phyloP scores from a whole-genome alignment of 2,888 invertebrate genomes.

The Eupithecia subumbrata region DNA sequence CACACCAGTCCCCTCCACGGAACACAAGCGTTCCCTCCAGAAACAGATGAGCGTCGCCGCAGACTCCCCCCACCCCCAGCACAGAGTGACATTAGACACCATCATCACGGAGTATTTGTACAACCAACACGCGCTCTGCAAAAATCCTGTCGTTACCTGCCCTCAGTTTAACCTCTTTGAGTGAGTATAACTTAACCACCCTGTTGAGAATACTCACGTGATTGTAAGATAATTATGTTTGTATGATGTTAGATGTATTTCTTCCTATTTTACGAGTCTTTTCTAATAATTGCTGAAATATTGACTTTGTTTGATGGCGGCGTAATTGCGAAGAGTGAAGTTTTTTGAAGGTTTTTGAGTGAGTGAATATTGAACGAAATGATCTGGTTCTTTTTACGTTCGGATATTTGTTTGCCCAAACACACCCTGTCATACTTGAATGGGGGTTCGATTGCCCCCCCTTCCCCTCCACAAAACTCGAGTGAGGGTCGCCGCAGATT shows the following conservation, averaged over 20 bases:
- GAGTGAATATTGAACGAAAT: too few species aligned
- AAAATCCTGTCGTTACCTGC: slow-evolving; percentile 98
- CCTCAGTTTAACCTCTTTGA: slow-evolving; percentile 97
- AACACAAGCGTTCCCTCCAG: slow-evolving; percentile 78
- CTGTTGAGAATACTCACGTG: too few species aligned
- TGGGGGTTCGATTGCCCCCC: not conserved
- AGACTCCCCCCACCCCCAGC: slow-evolving; percentile 60
- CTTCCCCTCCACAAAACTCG: slow-evolving; percentile 50
- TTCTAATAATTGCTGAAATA: too few species aligned
- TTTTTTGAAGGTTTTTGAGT: too few species aligned
- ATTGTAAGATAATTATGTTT: too few species aligned
- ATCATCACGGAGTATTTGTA: slow-evolving; percentile 98
- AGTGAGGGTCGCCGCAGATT: slow-evolving; percentile 67
- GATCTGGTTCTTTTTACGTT: too few species aligned
- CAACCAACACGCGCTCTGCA: slow-evolving; percentile 98
- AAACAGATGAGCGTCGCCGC: slow-evolving; percentile 73
- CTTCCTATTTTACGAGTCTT: too few species aligned
- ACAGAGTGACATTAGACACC: slow-evolving; percentile 90
- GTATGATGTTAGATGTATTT: too few species aligned
- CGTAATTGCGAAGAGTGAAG: too few species aligned
- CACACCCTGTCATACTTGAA: not conserved
- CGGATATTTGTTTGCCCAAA: too few species aligned
- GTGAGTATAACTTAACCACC: slow-evolving; percentile 63
- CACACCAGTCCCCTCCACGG: slow-evolving; percentile 44
- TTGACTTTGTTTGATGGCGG: too few species aligned